Percentiles rank a stretch among this genome's conserved stretches.
phyloP scores from a whole-genome alignment of 2,113 vertebrate genomes.

The Lophura nycthemera region DNA sequence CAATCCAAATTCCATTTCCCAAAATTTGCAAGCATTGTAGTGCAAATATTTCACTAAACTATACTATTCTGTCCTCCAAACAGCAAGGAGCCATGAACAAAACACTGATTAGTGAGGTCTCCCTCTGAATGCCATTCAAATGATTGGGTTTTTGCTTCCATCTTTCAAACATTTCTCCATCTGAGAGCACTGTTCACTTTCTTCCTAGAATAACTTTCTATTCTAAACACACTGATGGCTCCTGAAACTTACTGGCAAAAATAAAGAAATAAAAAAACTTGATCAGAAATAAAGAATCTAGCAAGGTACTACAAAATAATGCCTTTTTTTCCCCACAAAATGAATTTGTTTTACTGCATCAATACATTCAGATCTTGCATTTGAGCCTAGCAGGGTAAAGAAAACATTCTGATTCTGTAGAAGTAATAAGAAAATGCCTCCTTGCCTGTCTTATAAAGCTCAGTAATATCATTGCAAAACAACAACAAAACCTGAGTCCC shows the following conservation, averaged over 20 bases:
- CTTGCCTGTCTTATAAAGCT: background rate
- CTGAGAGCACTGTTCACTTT: background rate
- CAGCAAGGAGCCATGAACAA: conserved; percentile 30
- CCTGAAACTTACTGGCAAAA: conserved; percentile 23
- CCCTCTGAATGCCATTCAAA: conserved; percentile 24
- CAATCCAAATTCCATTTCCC: conserved; percentile 61
- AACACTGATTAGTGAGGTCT: conserved; percentile 33
- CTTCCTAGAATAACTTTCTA: background rate
- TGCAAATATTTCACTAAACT: conserved; percentile 48
- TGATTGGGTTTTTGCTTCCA: conserved; percentile 23
- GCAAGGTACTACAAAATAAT: background rate
- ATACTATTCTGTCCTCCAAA: conserved; percentile 25
- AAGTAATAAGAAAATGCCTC: background rate
- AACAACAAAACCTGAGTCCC: accelerated
- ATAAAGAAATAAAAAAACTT: background rate
- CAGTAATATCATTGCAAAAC: background rate
- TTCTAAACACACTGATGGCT: background rate
- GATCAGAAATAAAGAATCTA: conserved; percentile 26
- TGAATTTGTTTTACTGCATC: conserved; percentile 17
- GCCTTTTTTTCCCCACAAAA: background rate
- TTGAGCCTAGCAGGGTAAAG: background rate
- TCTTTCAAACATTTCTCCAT: background rate
- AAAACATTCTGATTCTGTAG: background rate
- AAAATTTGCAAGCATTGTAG: conserved; percentile 45
- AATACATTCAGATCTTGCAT: background rate